These are phyloP conservation scores for Poecilobothrus nobilitatus DNA, from an alignment of 2,888 invertebrate genomes.

Conservation along the genomic window DNA sequence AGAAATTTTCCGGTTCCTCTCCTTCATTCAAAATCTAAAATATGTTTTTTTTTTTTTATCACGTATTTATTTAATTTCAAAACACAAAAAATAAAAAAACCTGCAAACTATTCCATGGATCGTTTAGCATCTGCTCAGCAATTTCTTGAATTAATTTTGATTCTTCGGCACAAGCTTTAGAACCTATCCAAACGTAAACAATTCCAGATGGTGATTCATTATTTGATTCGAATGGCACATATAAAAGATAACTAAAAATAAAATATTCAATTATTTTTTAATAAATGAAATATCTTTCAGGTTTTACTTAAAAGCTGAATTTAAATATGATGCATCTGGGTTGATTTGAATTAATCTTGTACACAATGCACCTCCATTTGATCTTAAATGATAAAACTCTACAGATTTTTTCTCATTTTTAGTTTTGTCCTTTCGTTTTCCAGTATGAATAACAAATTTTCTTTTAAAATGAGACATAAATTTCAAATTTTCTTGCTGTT, in stretches of 20 bases:
- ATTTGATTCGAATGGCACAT: constrained; percentile 83
- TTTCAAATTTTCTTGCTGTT: constrained; percentile 97
- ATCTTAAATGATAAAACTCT: constrained; percentile 89
- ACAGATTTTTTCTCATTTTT: constrained; percentile 51
- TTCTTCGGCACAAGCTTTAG: constrained; percentile 74
- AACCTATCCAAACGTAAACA: constrained; percentile 93
- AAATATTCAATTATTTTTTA: constrained; percentile 14
- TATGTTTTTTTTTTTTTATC: too few species aligned
- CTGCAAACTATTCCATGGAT: constrained; percentile 66
- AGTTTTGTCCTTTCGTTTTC: constrained; percentile 59
- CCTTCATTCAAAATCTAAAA: constrained; percentile 77
- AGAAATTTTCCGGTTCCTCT: constrained; percentile 96
- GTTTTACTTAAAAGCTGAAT: constrained; percentile 87
- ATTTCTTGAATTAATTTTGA: constrained; percentile 81
- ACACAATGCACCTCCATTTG: constrained; percentile 91
- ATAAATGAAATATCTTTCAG: constrained; percentile 8
- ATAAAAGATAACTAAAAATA: constrained; percentile 71
- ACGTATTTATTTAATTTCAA: neutral
- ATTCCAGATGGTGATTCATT: constrained; percentile 73
- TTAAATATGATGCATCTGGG: constrained; percentile 74
- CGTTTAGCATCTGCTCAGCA: constrained; percentile 87
- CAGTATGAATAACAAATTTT: constrained; percentile 86
- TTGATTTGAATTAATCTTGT: constrained; percentile 85
- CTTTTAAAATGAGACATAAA: constrained; percentile 96
- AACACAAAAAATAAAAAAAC: constrained; percentile 42